A percentile compares a stretch with the other conserved stretches of the same genome.
These are phyloP conservation scores for Drosophila athabasca DNA, from an alignment of 1,140 invertebrate genomes.

Conservation along the genomic window DNA sequence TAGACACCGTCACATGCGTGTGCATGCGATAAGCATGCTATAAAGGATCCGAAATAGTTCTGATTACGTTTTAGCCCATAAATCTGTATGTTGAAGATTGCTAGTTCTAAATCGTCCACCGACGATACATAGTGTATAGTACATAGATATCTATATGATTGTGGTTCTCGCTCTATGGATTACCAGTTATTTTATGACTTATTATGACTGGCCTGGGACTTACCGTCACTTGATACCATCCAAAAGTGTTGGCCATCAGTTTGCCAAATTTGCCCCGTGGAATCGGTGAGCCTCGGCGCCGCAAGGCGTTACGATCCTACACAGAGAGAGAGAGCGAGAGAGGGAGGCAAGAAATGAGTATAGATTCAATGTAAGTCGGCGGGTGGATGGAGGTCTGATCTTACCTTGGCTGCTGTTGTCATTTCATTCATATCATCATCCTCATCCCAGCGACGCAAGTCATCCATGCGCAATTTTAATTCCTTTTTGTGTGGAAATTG, in stretches of 20 bases:
- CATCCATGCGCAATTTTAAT: slow-evolving; percentile 61
- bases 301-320: slow-evolving; percentile 57
- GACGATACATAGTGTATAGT: too few species aligned
- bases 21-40: too few species aligned
- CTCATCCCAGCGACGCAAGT: slow-evolving; percentile 76
- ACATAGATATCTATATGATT: slow-evolving; percentile 21
- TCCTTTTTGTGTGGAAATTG: slow-evolving; percentile 57
- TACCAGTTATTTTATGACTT: not conserved
- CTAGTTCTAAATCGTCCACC: too few species aligned
- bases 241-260: slow-evolving; percentile 60
- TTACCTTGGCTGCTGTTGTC: slow-evolving; percentile 53
- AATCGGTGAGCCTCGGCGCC: slow-evolving; percentile 59
- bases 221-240: slow-evolving; percentile 82
- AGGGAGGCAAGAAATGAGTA: too few species aligned
- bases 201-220: slow-evolving; percentile 32
- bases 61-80: too few species aligned
- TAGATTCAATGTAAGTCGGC: too few species aligned
- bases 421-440: slow-evolving; percentile 76
- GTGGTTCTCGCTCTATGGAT: not conserved
- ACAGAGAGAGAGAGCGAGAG: not conserved
- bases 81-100: too few species aligned
- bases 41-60: too few species aligned
- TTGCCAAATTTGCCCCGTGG: slow-evolving; percentile 75
- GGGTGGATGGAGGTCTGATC: not conserved
- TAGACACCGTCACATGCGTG: too few species aligned